A percentile compares a stretch with the other conserved stretches of the same genome.
Evolutionary conservation across 2,113 vertebrate genomes (phyloP).

Genomic region (Embiotoca jacksoni): DNA sequence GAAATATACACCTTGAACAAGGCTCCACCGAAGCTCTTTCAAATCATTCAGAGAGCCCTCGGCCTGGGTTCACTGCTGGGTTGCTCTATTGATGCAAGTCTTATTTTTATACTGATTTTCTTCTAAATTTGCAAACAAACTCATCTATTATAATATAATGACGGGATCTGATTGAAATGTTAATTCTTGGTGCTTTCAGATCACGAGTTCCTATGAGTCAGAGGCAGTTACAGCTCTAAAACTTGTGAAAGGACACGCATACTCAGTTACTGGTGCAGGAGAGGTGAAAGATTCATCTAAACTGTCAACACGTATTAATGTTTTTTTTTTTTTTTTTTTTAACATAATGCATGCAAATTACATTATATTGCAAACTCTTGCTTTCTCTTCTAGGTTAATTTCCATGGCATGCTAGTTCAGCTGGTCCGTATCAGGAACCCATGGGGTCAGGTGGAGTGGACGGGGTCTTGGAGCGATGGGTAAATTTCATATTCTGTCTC

Average conservation of each 20-base stretch:
- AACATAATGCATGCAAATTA: background rate
- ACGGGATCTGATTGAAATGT: background rate
- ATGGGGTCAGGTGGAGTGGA: conserved; percentile 93
- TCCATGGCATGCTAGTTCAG: conserved; percentile 36
- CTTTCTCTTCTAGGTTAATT: conserved; percentile 53
- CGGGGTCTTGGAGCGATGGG: conserved; percentile 91
- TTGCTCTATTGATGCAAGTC: conserved; percentile 82
- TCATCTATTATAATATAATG: background rate
- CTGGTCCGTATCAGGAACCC: conserved; percentile 86
- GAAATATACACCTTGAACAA: conserved; percentile 87
- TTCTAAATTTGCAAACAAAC: background rate
- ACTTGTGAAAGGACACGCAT: conserved; percentile 91
- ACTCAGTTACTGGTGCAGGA: conserved; percentile 88
- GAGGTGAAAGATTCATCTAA: conserved; percentile 77
- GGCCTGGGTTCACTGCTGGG: conserved; percentile 81
- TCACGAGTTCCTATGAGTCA: conserved; percentile 73
- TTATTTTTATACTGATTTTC: conserved; percentile 39
- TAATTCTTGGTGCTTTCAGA: conserved; percentile 59
- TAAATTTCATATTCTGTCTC: conserved; percentile 58
- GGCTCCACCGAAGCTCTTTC: conserved; percentile 78
- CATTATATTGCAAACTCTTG: background rate
- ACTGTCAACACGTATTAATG: background rate
- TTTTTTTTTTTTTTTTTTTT: background rate
- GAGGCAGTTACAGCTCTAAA: conserved; percentile 86
- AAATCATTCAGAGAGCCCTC: conserved; percentile 79